phyloP scores from a whole-genome alignment of 2,797 vertebrate species.

The Catamblyrhynchus diadema region DNA sequence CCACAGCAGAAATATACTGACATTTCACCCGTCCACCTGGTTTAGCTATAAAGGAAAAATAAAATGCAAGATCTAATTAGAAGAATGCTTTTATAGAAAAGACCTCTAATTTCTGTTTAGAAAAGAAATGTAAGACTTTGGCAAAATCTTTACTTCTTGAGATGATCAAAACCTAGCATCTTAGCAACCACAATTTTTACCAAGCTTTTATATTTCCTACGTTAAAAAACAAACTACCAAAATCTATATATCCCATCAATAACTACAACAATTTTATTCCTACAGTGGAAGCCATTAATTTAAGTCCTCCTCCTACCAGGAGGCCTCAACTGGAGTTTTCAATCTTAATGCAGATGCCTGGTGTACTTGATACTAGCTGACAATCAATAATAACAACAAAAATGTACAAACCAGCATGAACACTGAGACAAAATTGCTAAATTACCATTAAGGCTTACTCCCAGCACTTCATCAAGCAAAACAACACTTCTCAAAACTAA shows the following conservation, averaged over 20 bases:
- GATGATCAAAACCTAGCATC: not conserved
- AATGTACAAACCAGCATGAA: not conserved
- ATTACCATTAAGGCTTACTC: not conserved
- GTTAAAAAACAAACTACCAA: not conserved
- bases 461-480: not conserved
- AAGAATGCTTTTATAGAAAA: not conserved
- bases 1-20: constrained; percentile 97
- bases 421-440: not conserved
- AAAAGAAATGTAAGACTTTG: not conserved
- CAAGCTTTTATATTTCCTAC: not conserved
- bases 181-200: not conserved
- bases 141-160: not conserved
- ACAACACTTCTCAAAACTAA: not conserved
- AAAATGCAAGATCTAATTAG: not conserved
- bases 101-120: not conserved
- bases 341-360: not conserved
- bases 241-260: not conserved
- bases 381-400: not conserved
- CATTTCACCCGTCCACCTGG: constrained; percentile 95
- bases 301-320: not conserved
- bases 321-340: not conserved
- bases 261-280: not conserved
- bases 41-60: constrained; percentile 82
- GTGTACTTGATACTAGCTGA: not conserved
- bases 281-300: not conserved